Evolutionary conservation across 2,888 invertebrate genomes (phyloP), one percentile per base, ranked within the genome.

Genomic region (Prostheceraeus crozeri): DNA sequence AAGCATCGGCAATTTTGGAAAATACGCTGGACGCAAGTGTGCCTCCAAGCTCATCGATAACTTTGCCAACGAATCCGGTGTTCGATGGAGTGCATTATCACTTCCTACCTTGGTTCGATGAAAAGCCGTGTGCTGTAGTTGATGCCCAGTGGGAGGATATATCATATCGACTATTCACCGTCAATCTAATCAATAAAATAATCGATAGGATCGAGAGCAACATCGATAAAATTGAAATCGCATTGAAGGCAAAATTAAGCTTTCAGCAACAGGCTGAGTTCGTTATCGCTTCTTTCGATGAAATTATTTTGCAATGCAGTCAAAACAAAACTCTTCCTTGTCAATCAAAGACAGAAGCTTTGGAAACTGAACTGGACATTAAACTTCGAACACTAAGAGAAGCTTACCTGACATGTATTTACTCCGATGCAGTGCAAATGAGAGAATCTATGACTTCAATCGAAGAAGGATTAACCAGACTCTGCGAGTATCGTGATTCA

Each of bases 1-100:
- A 62, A 77, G 77, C 68, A 76, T 78, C 40, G 74, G 73, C 71
- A 78, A 78, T 70, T 78, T 76, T 70, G 78, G 78, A 28, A 78
- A n/a, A 78, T 72, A 78, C 77, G 66, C 68, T 78, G 57, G 78
- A 78, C 68, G 76, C 75, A 58, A 69, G 70, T 35, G 69, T 76
- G 28, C 68, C 73, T 6, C 78, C 78, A 0, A 74, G 74, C 64
- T 70, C 76, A 1, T 77, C 77, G 11, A 75, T 76, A 14, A 77
- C 78, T 2, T 77, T 78, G 66, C 78, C 78, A n/a, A 76, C 78
- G 11, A 78, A 78, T 66, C 73, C 78, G 8, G 76, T 79, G 63
- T 78, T 77, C 69, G 78, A 78, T 66, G 78, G 77, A 11, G 73
- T 70, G 63, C 69, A 72, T 67, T 78, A 78, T 67, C 76, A 77